A percentile compares a stretch with the other conserved stretches of the same genome.
These are phyloP conservation scores for Caenorhabditis sulstoni DNA, from an alignment of 2,888 invertebrate species.

Conservation along the genomic window DNA sequence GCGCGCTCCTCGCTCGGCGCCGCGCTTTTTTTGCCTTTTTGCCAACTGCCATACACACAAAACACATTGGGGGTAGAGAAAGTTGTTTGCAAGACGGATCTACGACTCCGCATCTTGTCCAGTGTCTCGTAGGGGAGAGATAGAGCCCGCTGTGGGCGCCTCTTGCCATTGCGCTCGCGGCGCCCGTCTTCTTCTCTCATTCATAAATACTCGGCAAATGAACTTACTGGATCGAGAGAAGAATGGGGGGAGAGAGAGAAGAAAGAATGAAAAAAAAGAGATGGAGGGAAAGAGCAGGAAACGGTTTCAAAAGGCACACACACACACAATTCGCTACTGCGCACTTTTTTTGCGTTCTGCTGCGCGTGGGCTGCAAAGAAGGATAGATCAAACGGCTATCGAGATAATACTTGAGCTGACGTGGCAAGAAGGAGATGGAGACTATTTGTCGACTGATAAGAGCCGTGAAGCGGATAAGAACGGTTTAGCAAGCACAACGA, in stretches of 20 bases:
- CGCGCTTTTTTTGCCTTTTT: constrained; percentile 55
- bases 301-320: constrained; percentile 25
- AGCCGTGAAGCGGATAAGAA: constrained; percentile 33
- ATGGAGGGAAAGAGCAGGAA: constrained; percentile 12
- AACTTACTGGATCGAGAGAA: constrained; percentile 48
- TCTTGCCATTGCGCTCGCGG: constrained; percentile 35
- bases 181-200: constrained; percentile 48
- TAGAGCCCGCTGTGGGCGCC: constrained; percentile 28
- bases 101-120: constrained; percentile 55
- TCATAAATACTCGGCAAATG: constrained; percentile 59
- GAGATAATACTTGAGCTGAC: constrained; percentile 34
- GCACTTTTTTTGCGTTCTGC: constrained; percentile 26
- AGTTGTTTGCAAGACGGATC: constrained; percentile 58
- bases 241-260: constrained; percentile 11
- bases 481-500: constrained; percentile 18
- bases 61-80: constrained; percentile 49
- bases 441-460: constrained; percentile 44
- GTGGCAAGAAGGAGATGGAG: constrained; percentile 18
- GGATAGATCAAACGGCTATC: constrained; percentile 14
- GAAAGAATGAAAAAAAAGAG: constrained; percentile 11
- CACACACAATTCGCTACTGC: constrained; percentile 16
- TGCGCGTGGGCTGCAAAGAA: constrained; percentile 45
- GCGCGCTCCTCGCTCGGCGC: constrained; percentile 40
- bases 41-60: constrained; percentile 58
- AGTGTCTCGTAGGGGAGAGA: constrained; percentile 38